Percentiles rank a stretch among this genome's conserved stretches.
These are phyloP conservation scores for Latheticus oryzae DNA, from an alignment of 2,888 invertebrate genomes.

Conservation along the genomic window DNA sequence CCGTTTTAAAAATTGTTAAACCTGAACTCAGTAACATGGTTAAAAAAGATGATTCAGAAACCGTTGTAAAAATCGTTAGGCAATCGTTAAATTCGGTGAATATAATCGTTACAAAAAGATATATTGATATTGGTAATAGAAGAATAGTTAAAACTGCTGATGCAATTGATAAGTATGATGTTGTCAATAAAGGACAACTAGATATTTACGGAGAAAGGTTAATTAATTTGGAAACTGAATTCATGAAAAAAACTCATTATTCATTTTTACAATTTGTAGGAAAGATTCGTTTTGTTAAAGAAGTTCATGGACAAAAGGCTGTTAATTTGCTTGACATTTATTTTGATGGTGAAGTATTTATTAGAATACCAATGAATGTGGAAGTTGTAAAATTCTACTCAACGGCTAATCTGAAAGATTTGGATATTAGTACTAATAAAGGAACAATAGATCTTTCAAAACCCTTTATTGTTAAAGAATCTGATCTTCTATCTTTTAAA, in stretches of 20 bases:
- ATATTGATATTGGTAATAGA: conserved; percentile 12
- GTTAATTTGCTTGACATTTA: conserved; percentile 7
- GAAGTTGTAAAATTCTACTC: conserved; percentile 16
- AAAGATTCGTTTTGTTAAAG: conserved; percentile 7
- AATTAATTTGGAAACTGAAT: conserved; percentile 4
- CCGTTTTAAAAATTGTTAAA: too few species aligned
- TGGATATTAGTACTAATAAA: conserved; percentile 8
- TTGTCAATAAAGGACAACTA: conserved; percentile 12
- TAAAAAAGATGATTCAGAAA: too few species aligned
- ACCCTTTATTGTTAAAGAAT: background rate
- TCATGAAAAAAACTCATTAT: conserved; percentile 2
- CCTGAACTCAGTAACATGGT: too few species aligned
- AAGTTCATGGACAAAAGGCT: conserved; percentile 9
- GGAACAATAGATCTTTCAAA: conserved; percentile 7
- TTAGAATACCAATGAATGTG: conserved; percentile 12
- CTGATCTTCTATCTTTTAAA: background rate
- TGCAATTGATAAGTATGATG: conserved; percentile 12
- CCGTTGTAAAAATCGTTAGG: too few species aligned
- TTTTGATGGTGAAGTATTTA: conserved; percentile 12
- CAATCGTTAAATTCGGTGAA: too few species aligned
- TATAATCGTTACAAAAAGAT: conserved; percentile 7
- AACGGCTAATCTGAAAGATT: conserved; percentile 21
- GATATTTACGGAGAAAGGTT: conserved; percentile 10
- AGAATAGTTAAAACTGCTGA: conserved; percentile 12
- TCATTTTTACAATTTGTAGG: background rate